Evolutionary conservation across 2,113 vertebrate species (phyloP), one percentile per base, ranked within the genome.

Genomic region (Panthera uncia): DNA sequence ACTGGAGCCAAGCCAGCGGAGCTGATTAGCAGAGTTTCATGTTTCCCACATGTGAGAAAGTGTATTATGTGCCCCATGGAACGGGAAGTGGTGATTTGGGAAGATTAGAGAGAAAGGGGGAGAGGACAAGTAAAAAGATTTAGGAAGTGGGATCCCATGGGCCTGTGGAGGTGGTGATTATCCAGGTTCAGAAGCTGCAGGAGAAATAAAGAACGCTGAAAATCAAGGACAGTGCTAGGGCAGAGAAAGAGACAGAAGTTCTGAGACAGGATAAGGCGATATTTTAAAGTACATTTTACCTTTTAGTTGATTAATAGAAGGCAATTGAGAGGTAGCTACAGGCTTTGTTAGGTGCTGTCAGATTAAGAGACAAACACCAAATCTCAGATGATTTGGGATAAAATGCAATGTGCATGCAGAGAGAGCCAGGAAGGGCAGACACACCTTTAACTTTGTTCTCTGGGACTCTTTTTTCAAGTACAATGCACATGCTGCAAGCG

Each of bases 31-130:
- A 55, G 65, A 80, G 87, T 97, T 97, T 97, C 84, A 61, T 63
- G 92, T 97, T 92, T 87, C 93, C 71, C 23, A 14, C 23, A 18
- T 38, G 76, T 78, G 87, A 97, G 86, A 93, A 95, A 96, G 68
- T 79, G 69, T 89, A 96, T 92, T 97, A 80, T 96, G 76, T 73
- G 55, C 57, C 57, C 97, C 38, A 0, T 81, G 71, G 92, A 97
- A 95, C 61, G 61, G 81, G 84, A 76, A 95, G 80, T 7, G 14
- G 69, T 1, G 12, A 94, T 96, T 90, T 94, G 84, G 50, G 73
- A 76, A 97, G 97, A 96, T 97, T 96, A 98, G 84, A 92, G 81
- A 92, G 50, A 93, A 92, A 90, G 23, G 19, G 29, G 50, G 76
- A 71, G 73, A 73, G 66, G 96, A 57, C 61, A 79, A 4, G 0